Conservation (phyloP, 2,797 vertebrate species). For the Crenuchus spilurus region DNA sequence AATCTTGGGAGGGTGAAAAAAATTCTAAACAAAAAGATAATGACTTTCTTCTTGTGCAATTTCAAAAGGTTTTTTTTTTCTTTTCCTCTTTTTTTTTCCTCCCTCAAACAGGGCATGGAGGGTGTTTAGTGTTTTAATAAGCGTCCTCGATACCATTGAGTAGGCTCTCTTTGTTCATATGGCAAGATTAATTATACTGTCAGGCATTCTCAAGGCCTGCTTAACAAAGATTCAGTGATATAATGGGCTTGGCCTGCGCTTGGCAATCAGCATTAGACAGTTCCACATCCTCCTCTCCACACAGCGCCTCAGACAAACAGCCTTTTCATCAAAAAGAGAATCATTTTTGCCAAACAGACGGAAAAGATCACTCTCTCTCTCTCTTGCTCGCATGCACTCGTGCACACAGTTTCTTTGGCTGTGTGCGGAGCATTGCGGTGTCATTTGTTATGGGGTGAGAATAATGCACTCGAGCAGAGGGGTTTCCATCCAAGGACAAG, state of each 20-base stretch:
- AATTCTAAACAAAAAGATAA: constrained; percentile 81
- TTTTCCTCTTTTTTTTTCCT: constrained; percentile 48
- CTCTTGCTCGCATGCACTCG: constrained; percentile 53
- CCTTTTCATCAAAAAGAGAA: constrained; percentile 94
- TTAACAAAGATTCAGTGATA: constrained; percentile 99
- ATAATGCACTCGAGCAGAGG: constrained; percentile 57
- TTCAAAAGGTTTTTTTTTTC: constrained; percentile 77
- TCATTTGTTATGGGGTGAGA: constrained; percentile 61
- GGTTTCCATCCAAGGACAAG: constrained; percentile 67
- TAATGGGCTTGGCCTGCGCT: constrained; percentile 93
- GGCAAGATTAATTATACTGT: constrained; percentile 99
- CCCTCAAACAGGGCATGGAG: constrained; percentile 52
- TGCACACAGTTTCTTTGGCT: constrained; percentile 21
- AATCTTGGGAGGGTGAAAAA: constrained; percentile 41
- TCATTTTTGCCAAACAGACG: constrained; percentile 89
- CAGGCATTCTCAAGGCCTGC: constrained; percentile 98
- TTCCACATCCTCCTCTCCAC: constrained; percentile 87
- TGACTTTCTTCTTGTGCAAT: constrained; percentile 81
- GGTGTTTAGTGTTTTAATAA: constrained; percentile 99
- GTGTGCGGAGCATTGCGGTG: constrained; percentile 48
- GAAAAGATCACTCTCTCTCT: constrained; percentile 81
- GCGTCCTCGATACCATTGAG: constrained; percentile 99
- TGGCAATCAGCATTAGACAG: constrained; percentile 98
- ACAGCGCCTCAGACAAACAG: constrained; percentile 67
- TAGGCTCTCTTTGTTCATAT: constrained; percentile 99